These are phyloP conservation scores for Nothura maculosa DNA, from an alignment of 2,797 vertebrate species.

Conservation along the genomic window DNA sequence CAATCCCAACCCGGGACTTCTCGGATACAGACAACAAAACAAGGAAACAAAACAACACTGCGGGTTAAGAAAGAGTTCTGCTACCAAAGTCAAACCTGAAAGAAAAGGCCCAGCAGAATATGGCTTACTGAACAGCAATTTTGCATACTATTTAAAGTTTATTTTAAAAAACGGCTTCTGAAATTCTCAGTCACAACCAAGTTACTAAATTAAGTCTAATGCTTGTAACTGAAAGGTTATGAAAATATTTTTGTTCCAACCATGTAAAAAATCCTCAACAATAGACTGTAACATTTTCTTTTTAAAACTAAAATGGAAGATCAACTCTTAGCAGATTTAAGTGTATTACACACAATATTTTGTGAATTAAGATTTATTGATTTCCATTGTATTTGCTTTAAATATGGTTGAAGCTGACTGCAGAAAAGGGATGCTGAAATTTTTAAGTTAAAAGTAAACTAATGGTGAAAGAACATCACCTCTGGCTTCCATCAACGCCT, in stretches of 20 bases:
- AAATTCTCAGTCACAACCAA: conserved; percentile 57
- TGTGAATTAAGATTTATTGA: conserved; percentile 83
- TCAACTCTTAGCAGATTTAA: conserved; percentile 80
- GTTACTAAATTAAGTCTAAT: conserved; percentile 63
- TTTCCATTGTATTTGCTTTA: conserved; percentile 81
- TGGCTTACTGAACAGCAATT: conserved; percentile 75
- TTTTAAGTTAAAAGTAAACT: conserved; percentile 87
- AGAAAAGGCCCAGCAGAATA: conserved; percentile 70
- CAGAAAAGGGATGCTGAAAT: conserved; percentile 81
- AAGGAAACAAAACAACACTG: conserved; percentile 19
- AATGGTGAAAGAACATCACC: conserved; percentile 86
- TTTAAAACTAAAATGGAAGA: conserved; percentile 77
- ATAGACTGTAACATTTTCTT: conserved; percentile 59
- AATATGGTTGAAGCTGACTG: conserved; percentile 85
- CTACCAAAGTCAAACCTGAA: conserved; percentile 59
- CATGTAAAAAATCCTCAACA: conserved; percentile 65
- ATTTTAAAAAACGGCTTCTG: conserved; percentile 47
- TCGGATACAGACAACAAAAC: not conserved
- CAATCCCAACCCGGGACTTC: not conserved
- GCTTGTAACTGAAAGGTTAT: conserved; percentile 74
- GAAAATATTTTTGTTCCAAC: conserved; percentile 80
- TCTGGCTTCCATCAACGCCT: conserved; percentile 85
- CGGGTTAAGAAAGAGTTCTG: conserved; percentile 63
- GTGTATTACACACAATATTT: conserved; percentile 81
- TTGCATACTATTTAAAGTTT: conserved; percentile 76